Base-by-base conservation (phyloP, 2,888 invertebrate species). In the Matsumyia berberina region DNA sequence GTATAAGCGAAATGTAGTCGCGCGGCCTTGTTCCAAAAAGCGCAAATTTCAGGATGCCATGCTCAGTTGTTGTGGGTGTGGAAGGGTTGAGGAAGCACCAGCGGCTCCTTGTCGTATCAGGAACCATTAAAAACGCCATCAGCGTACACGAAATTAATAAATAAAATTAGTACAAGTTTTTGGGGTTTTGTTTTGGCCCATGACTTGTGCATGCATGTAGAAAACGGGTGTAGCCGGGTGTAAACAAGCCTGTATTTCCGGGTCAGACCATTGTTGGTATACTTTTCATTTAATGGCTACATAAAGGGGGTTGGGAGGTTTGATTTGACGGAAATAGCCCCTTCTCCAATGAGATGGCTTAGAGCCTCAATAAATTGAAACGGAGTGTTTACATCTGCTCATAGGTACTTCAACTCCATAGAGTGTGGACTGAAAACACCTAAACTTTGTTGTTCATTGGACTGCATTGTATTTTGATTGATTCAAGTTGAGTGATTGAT, bases 91-190 rank as follows among this genome's bases (percentile, higher is more conserved):
- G 12, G 49, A 67, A 60, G 57, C 19, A 8, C 57, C 69, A 74
- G 49, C 24, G 24, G 24, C 55, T 80, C 79, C 69, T 80, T 70
- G 69, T 64, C 80, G 78, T 78, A 80, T 80, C 86, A 80, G 79
- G 82, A 86, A 79, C 79, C 79, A 76, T 86, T 82, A 79, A 77
- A 86, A 86, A 87, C 86, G 85, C 86, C 89, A 89, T 88, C 88
- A 89, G 88, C 88, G 87, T 90, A 89, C 85, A 85, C 79, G 80
- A 80, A 85, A 80, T 85, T 85, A 85, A 85, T 85, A 85, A 80
- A 80, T 76, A 85, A 85, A 85, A 85, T 85, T 85, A 85, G 85
- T 80, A 76, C 66, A 79, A 80, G 69, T 70, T 79, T n/a, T 85
- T 58, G 37, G 53, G 70, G 17, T 58, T 57, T 69, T 66, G 31